Conservation (phyloP, 2,113 vertebrate genomes). For the Pica pica region DNA sequence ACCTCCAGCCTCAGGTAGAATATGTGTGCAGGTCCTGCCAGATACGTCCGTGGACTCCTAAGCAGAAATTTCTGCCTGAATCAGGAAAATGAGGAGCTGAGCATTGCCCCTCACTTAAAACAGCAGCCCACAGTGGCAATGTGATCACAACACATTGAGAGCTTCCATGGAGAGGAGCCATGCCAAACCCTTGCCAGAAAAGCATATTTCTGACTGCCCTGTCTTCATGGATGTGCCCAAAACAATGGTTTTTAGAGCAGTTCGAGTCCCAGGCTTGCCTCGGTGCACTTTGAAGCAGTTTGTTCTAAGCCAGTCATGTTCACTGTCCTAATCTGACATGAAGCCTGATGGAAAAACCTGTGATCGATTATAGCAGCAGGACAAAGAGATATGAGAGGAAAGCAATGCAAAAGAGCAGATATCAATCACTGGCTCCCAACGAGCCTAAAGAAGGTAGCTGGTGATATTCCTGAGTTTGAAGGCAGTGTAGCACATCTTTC, state of each 20-base stretch:
- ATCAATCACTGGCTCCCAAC: slow-evolving; percentile 46
- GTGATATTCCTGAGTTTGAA: slow-evolving; percentile 13
- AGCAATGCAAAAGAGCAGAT: slow-evolving; percentile 45
- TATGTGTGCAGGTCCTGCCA: background rate
- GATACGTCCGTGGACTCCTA: background rate
- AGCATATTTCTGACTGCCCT: background rate
- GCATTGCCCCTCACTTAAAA: background rate
- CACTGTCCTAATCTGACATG: slow-evolving; percentile 69
- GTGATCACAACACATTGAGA: background rate
- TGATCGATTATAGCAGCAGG: slow-evolving; percentile 64
- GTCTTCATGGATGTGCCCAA: background rate
- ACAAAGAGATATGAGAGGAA: slow-evolving; percentile 47
- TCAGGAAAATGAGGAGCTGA: background rate
- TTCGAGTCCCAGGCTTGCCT: slow-evolving; percentile 67
- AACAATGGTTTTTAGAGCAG: slow-evolving; percentile 42
- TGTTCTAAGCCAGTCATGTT: slow-evolving; percentile 70
- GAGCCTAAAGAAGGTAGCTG: background rate
- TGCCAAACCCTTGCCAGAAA: background rate
- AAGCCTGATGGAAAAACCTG: slow-evolving; percentile 71
- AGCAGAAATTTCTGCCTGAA: background rate
- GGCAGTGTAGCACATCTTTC: slow-evolving; percentile 42
- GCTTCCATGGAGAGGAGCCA: background rate
- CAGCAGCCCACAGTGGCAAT: too few species aligned
- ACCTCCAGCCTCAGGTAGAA: background rate
- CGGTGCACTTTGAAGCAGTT: slow-evolving; percentile 69